Conservation (phyloP, 2,888 invertebrate species). For the Polydrusus cervinus region DNA sequence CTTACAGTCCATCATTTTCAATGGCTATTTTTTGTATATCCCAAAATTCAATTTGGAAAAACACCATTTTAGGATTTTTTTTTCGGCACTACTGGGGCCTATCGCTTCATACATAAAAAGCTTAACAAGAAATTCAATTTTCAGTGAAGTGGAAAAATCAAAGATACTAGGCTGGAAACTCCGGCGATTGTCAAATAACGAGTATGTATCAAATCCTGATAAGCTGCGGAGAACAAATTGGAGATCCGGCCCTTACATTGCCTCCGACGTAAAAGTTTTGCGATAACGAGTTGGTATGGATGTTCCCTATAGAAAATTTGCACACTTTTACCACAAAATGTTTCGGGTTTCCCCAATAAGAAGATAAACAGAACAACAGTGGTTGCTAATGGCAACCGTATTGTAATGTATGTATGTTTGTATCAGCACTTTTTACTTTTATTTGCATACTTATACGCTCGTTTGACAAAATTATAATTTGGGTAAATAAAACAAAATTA, state of each 20-base stretch:
- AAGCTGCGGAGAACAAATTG: slow-evolving; percentile 47
- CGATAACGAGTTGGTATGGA: slow-evolving; percentile 33
- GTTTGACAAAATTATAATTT: neutral
- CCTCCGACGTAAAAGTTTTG: slow-evolving; percentile 23
- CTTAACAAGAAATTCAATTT: slow-evolving; percentile 41
- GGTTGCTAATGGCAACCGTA: neutral
- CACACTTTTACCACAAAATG: slow-evolving; percentile 11
- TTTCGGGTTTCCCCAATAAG: slow-evolving; percentile 8
- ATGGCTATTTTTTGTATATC: neutral
- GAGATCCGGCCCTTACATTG: slow-evolving; percentile 37
- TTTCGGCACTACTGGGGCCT: slow-evolving; percentile 9
- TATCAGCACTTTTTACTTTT: slow-evolving; percentile 12
- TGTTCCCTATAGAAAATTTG: slow-evolving; percentile 29
- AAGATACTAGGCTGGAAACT: slow-evolving; percentile 39
- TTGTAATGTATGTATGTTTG: slow-evolving; percentile 6
- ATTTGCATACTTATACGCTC: neutral
- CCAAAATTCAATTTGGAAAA: slow-evolving; percentile 10
- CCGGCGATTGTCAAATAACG: slow-evolving; percentile 49
- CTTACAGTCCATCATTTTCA: neutral
- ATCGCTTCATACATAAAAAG: slow-evolving; percentile 18
- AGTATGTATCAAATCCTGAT: slow-evolving; percentile 48
- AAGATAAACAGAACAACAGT: neutral
- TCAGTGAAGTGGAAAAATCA: slow-evolving; percentile 46
- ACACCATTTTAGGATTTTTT: slow-evolving; percentile 12
- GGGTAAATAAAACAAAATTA: neutral